These are phyloP conservation scores for Dolichotis patagonum DNA, from an alignment of 2,113 vertebrate genomes.

Conservation along the genomic window DNA sequence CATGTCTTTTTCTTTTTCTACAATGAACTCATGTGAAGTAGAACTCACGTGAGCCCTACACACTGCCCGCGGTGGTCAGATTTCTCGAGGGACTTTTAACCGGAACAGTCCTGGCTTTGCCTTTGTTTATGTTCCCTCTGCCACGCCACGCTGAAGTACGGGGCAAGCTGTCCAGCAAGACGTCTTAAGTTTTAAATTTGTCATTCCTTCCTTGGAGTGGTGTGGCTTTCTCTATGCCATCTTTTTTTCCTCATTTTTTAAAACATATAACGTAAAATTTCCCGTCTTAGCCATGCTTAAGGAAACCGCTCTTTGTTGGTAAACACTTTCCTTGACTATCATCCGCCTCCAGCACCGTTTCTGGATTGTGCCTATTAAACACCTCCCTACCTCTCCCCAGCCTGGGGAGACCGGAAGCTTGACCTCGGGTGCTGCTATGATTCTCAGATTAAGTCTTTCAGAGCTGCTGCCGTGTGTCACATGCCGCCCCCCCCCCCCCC, in stretches of 20 bases:
- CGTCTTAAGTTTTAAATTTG: not conserved
- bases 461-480: not conserved
- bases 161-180: not conserved
- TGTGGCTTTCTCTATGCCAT: not conserved
- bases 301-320: not conserved
- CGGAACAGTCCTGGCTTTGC: not conserved
- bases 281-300: not conserved
- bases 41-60: not conserved
- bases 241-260: not conserved
- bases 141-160: not conserved
- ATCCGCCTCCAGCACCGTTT: not conserved
- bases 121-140: not conserved
- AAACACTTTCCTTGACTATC: not conserved
- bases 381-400: no score
- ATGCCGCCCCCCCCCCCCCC: no score
- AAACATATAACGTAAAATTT: not conserved
- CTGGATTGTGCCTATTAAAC: no score
- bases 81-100: not conserved
- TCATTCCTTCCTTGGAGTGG: not conserved
- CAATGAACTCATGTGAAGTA: conserved; percentile 16
- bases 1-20: not conserved
- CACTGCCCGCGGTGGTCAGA: not conserved
- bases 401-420: not conserved
- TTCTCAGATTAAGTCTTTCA: not conserved
- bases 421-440: not conserved